Percentiles rank a stretch among this genome's conserved stretches.
phyloP scores from a whole-genome alignment of 2,888 invertebrate species.

The Cepaea hortensis region DNA sequence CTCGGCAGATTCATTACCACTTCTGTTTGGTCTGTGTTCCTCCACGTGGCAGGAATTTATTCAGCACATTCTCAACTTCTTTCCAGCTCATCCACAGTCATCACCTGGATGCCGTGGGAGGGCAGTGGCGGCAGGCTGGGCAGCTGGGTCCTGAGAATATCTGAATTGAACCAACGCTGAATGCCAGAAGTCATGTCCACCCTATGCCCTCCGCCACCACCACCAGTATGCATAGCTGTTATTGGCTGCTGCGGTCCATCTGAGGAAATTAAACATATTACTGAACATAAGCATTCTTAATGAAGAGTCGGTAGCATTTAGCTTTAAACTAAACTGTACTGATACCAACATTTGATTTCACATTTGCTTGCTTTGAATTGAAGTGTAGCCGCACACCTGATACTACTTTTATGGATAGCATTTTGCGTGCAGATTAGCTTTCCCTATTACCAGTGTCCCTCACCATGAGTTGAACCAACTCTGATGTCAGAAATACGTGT shows the following conservation, averaged over 20 bases:
- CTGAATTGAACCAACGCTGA: conserved; percentile 74
- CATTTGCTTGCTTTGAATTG: too few relatives aligned
- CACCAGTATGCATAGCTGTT: neutral
- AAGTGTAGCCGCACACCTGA: too few relatives aligned
- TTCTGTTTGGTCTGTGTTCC: too few relatives aligned
- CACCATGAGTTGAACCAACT: too few relatives aligned
- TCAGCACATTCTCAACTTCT: conserved; percentile 48
- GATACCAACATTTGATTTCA: too few relatives aligned
- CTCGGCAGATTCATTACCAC: too few relatives aligned
- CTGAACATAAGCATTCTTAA: neutral
- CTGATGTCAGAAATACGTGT: too few relatives aligned
- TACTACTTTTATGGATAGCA: too few relatives aligned
- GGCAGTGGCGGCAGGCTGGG: conserved; percentile 73
- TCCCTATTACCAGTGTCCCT: too few relatives aligned
- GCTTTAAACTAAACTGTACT: too few relatives aligned
- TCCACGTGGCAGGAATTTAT: neutral
- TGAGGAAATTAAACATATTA: conserved; percentile 15
- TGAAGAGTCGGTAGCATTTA: too few relatives aligned
- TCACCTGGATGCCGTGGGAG: conserved; percentile 69
- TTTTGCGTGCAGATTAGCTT: too few relatives aligned
- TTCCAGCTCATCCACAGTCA: conserved; percentile 74
- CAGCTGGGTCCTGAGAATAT: conserved; percentile 73
- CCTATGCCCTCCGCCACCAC: conserved; percentile 15
- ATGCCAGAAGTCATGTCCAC: conserved; percentile 42
- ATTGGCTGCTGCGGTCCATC: conserved; percentile 47